A percentile compares a stretch with the other conserved stretches of the same genome.
Conservation (phyloP, 2,797 vertebrate species). For the Myioborus melanocephalus region DNA sequence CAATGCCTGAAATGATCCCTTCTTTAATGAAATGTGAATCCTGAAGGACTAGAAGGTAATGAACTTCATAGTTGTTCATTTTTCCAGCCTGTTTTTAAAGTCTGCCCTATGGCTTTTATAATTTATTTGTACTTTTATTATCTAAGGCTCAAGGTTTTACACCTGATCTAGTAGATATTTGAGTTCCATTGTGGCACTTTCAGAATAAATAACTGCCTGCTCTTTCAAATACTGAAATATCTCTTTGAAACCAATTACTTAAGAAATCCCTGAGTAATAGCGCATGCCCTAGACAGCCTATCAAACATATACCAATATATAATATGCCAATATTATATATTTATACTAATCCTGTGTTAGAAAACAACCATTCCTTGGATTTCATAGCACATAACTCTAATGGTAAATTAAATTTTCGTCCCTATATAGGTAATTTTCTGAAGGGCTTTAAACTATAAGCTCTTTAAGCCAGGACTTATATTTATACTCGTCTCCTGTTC, state of each 20-base stretch:
- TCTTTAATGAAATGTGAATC: slow-evolving; percentile 21
- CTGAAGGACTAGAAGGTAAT: neutral
- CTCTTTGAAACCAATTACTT: neutral
- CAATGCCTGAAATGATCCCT: neutral
- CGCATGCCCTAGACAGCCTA: neutral
- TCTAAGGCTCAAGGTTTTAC: neutral
- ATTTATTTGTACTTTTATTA: neutral
- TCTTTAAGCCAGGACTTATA: neutral
- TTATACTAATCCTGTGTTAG: neutral
- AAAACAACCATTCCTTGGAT: neutral
- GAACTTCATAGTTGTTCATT: neutral
- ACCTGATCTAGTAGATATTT: neutral
- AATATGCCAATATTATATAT: neutral
- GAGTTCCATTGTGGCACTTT: neutral
- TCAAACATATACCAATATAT: neutral
- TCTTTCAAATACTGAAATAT: neutral
- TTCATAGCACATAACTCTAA: neutral
- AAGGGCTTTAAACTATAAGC: neutral
- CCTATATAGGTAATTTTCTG: neutral
- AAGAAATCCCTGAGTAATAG: neutral
- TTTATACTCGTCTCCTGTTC: neutral
- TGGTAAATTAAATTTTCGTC: neutral
- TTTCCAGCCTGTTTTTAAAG: neutral
- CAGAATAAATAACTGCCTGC: neutral
- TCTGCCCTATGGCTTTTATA: neutral